A percentile compares a stretch with the other conserved stretches of the same genome.
These are phyloP conservation scores for Cairina moschata DNA, from an alignment of 2,113 vertebrate genomes.

Conservation along the genomic window DNA sequence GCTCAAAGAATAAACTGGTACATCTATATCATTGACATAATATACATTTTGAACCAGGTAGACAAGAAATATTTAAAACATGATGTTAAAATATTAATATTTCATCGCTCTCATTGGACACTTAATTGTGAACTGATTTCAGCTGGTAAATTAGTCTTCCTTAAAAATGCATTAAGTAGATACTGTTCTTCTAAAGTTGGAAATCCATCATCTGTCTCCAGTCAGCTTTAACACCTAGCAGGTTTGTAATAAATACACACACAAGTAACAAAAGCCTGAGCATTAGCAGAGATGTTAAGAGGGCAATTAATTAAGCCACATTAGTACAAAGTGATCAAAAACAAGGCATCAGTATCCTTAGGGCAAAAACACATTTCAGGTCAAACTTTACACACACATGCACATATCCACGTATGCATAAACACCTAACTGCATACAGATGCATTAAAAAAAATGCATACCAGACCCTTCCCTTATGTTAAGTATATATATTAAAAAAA, in stretches of 20 bases:
- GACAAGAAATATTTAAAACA: neutral
- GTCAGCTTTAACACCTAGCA: neutral
- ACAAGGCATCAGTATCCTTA: constrained; percentile 40
- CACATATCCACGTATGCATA: accelerated
- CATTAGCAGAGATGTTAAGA: constrained; percentile 17
- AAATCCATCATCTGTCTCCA: neutral
- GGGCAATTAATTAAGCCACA: constrained; percentile 55
- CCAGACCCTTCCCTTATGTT: constrained; percentile 51
- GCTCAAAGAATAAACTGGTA: neutral
- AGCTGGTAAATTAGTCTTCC: neutral
- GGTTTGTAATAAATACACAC: neutral
- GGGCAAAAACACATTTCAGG: constrained; percentile 57
- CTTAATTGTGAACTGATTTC: neutral
- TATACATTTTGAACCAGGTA: neutral
- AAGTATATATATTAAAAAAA: neutral
- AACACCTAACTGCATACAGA: accelerated
- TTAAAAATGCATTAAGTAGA: constrained; percentile 21
- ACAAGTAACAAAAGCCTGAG: constrained; percentile 11
- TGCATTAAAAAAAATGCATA: neutral
- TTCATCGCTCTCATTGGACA: neutral
- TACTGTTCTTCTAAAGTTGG: constrained; percentile 32
- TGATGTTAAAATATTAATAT: constrained; percentile 5
- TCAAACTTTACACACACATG: constrained; percentile 35
- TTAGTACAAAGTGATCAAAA: constrained; percentile 54
- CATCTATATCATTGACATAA: neutral